Evolutionary conservation across 1,140 invertebrate species (phyloP).

Genomic region (Gonatopus flavifemur): DNA sequence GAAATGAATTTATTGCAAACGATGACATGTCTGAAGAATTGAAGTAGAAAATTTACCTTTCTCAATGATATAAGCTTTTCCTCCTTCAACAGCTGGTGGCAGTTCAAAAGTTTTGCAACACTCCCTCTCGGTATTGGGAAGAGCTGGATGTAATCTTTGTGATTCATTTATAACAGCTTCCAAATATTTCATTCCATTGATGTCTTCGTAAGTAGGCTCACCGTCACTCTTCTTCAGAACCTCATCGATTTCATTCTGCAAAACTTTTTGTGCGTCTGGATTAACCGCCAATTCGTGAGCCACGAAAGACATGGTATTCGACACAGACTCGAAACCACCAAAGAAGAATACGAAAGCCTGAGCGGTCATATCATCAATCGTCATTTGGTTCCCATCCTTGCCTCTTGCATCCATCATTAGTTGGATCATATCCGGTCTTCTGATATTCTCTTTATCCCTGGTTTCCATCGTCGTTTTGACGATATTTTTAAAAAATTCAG

Average conservation of each 20-base stretch:
- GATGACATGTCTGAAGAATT: too few species aligned
- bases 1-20: too few species aligned
- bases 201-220: constrained; percentile 43
- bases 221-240: constrained; percentile 42
- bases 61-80: constrained; percentile 13
- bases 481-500: constrained; percentile 21
- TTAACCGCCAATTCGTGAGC: constrained; percentile 20
- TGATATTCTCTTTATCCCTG: too few species aligned
- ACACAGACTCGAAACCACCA: constrained; percentile 58
- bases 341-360: constrained; percentile 41
- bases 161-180: constrained; percentile 34
- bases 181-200: constrained; percentile 41
- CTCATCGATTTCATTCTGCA: constrained; percentile 58
- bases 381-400: neutral
- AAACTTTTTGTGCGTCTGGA: constrained; percentile 22
- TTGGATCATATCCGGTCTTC: neutral
- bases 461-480: constrained; percentile 15
- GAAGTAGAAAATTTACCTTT: constrained; percentile 26
- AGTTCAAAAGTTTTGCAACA: constrained; percentile 17
- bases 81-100: constrained; percentile 26
- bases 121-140: constrained; percentile 3
- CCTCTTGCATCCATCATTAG: neutral
- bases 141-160: constrained; percentile 13
- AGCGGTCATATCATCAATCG: constrained; percentile 13
- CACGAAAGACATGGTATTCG: constrained; percentile 54